A percentile compares a stretch with the other conserved stretches of the same genome.
Conservation (phyloP, 2,888 invertebrate genomes). For the Diarsia rubi region DNA sequence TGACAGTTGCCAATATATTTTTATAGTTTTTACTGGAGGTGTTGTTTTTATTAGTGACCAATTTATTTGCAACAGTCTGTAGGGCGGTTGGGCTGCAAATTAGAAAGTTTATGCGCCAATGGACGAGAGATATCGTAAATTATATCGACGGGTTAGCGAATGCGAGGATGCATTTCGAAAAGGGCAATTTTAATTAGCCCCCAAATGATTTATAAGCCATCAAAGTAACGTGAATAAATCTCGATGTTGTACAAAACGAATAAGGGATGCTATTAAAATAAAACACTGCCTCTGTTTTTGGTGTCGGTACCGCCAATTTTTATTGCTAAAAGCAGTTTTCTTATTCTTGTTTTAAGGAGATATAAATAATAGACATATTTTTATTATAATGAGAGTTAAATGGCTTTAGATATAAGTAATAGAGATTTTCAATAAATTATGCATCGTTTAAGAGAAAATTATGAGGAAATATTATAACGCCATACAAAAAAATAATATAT, state of each 20-base stretch:
- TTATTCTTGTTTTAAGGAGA: constrained; percentile 9
- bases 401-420: neutral
- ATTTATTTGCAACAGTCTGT: constrained; percentile 82
- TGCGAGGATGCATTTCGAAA: constrained; percentile 77
- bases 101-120: constrained; percentile 88
- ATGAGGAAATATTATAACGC: neutral
- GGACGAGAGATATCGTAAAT: constrained; percentile 87
- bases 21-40: constrained; percentile 84
- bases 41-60: constrained; percentile 87
- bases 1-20: constrained; percentile 85
- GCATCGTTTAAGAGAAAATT: neutral
- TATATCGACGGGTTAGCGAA: constrained; percentile 84
- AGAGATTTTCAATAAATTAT: neutral
- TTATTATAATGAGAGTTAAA: neutral
- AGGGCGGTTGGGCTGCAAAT: constrained; percentile 81
- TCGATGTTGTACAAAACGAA: constrained; percentile 71
- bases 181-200: constrained; percentile 87
- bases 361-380: neutral
- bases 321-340: constrained; percentile 54
- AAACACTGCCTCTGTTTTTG: constrained; percentile 58
- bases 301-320: constrained; percentile 39
- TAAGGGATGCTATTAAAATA: constrained; percentile 55
- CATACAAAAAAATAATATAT: neutral
- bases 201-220: constrained; percentile 86
- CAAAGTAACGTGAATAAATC: constrained; percentile 81